phyloP scores from a whole-genome alignment of 2,888 invertebrate species.

The Agrenia bidenticulata region DNA sequence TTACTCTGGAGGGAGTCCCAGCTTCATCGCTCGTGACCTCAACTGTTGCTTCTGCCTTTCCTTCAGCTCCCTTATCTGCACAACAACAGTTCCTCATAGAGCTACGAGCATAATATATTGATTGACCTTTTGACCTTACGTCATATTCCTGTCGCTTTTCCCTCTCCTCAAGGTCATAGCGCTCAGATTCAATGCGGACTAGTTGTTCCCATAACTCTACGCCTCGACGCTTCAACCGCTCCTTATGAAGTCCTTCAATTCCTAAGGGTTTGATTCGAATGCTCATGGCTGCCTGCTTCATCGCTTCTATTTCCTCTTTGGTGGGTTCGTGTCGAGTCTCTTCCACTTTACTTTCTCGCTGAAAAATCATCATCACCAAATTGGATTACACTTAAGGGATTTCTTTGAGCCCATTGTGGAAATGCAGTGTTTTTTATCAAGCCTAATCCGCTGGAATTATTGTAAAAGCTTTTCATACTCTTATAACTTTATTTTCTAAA shows the following conservation, averaged over 20 bases:
- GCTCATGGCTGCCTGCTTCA: conserved; percentile 28
- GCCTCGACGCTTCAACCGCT: conserved; percentile 29
- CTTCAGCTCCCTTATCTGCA: conserved; percentile 33
- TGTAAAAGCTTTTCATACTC: no score
- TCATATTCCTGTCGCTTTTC: conserved; percentile 33
- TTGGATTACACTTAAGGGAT: no score
- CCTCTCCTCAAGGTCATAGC: conserved; percentile 35
- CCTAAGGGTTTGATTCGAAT: conserved; percentile 35
- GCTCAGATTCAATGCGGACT: conserved; percentile 27
- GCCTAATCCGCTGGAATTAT: no score
- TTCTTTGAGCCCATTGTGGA: no score
- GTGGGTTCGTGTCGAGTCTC: conserved; percentile 4
- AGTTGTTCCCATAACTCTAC: conserved; percentile 33
- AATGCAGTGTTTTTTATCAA: no score
- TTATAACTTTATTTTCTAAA: no score
- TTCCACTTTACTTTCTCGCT: conserved; percentile 5
- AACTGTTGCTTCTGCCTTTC: conserved; percentile 36
- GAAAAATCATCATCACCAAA: background rate
- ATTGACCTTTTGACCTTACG: conserved; percentile 14
- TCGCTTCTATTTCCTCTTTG: conserved; percentile 24
- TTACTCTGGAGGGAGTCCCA: conserved; percentile 37
- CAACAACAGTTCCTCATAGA: no score
- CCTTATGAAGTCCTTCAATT: conserved; percentile 29
- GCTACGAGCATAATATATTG: no score
- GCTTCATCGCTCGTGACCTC: conserved; percentile 33